Evolutionary conservation across 1,140 invertebrate genomes (phyloP).

Genomic region (Hesperophylax magnus): DNA sequence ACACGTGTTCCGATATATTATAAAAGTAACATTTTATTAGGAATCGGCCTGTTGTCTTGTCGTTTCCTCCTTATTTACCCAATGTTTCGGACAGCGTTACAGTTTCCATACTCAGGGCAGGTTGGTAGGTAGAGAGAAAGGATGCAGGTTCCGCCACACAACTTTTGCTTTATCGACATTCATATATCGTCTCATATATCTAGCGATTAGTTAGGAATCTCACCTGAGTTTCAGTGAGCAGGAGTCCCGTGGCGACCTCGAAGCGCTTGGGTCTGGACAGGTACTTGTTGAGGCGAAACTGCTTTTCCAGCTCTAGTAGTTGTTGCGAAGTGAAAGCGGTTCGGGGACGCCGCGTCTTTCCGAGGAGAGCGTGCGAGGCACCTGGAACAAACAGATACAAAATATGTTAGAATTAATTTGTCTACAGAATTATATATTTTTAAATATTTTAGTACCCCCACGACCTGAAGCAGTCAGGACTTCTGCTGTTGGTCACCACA

Average conservation of each 20-base stretch:
- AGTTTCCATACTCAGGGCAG: too few species aligned
- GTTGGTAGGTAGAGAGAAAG: too few species aligned
- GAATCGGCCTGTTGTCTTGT: too few species aligned
- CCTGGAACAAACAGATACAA: slow-evolving; percentile 58
- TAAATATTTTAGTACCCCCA: background rate
- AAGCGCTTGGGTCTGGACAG: slow-evolving; percentile 97
- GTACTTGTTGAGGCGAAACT: slow-evolving; percentile 99
- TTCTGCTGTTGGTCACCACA: too few species aligned
- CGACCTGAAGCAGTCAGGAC: too few species aligned
- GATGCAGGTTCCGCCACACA: too few species aligned
- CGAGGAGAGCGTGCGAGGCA: slow-evolving; percentile 83
- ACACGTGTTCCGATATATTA: too few species aligned
- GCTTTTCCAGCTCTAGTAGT: slow-evolving; percentile 96
- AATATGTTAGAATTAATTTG: background rate
- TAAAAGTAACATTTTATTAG: too few species aligned
- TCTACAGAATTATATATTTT: background rate
- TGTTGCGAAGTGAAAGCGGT: slow-evolving; percentile 99
- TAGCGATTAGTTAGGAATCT: slow-evolving; percentile 30
- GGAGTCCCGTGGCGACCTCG: slow-evolving; percentile 97
- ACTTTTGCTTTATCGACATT: too few species aligned
- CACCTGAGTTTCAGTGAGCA: slow-evolving; percentile 99
- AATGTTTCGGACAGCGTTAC: too few species aligned
- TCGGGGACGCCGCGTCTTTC: slow-evolving; percentile 94
- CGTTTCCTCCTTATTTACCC: too few species aligned
- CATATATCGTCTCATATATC: background rate